These are phyloP conservation scores for Pseudocheirus occidentalis DNA, from an alignment of 2,797 vertebrate species.

Conservation along the genomic window DNA sequence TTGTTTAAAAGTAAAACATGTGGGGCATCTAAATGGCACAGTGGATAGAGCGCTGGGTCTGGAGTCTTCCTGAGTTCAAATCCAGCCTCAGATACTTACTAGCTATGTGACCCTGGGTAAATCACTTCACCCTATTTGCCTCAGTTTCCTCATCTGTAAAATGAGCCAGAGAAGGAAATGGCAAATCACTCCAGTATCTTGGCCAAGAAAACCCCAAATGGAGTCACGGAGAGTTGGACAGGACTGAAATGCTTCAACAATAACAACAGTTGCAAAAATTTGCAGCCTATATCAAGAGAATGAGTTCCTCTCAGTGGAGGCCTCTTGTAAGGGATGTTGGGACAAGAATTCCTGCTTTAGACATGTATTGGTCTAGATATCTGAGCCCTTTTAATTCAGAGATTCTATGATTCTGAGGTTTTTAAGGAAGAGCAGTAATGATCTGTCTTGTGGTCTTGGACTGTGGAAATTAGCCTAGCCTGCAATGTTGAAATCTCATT, in stretches of 20 bases:
- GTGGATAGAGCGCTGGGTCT: neutral
- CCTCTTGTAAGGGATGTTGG: neutral
- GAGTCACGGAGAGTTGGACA: neutral
- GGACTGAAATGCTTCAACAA: neutral
- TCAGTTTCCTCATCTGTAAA: neutral
- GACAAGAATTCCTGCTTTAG: neutral
- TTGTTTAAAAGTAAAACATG: neutral
- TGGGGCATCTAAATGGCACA: neutral
- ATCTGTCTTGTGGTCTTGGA: neutral
- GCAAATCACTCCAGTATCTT: neutral
- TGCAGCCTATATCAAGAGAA: neutral
- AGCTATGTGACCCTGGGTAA: neutral
- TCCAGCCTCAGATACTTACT: neutral
- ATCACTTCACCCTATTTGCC: neutral
- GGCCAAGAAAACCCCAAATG: neutral
- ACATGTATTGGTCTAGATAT: too few species aligned
- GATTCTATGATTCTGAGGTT: neutral
- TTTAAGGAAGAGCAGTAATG: neutral
- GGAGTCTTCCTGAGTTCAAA: neutral
- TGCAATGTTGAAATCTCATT: neutral
- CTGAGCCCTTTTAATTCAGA: neutral
- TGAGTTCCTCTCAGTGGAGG: neutral
- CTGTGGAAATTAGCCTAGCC: neutral
- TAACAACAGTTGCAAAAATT: neutral
- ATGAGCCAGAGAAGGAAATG: neutral